Evolutionary conservation across 2,797 vertebrate genomes (phyloP).

Genomic region (Meriones psammophilus): DNA sequence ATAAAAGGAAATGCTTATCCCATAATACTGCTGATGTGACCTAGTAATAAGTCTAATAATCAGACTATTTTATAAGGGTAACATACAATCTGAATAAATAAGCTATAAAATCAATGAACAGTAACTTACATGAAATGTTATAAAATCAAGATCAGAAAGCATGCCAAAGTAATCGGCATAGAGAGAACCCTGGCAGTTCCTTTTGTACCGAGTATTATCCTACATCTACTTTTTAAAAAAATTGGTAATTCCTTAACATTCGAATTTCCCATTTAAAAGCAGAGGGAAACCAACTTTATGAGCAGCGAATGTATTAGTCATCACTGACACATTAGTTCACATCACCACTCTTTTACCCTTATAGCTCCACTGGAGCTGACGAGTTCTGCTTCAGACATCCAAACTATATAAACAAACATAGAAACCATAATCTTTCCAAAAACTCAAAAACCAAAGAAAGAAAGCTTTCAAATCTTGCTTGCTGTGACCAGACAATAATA

Average conservation of each 20-base stretch:
- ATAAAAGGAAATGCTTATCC: neutral
- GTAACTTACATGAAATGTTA: conserved; percentile 41
- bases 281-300: conserved; percentile 11
- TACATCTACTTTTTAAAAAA: conserved; percentile 49
- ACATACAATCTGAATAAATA: conserved; percentile 24
- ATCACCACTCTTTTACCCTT: neutral
- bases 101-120: conserved; percentile 25
- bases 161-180: conserved; percentile 52
- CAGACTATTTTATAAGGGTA: neutral
- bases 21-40: neutral
- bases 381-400: conserved; percentile 39
- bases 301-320: neutral
- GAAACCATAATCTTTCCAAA: conserved; percentile 50
- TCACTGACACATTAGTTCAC: conserved; percentile 30
- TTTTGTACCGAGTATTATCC: conserved; percentile 4
- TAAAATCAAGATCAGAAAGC: conserved; percentile 58
- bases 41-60: conserved; percentile 15
- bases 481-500: conserved; percentile 40
- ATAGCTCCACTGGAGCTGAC: conserved; percentile 25
- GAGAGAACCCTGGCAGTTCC: neutral
- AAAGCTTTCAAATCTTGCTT: conserved; percentile 8
- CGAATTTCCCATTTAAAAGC: conserved; percentile 63
- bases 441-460: conserved; percentile 11
- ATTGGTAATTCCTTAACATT: conserved; percentile 62
- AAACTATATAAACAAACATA: neutral